Base-by-base conservation (phyloP, 2,113 vertebrate species). In the Marmota flaviventris region DNA sequence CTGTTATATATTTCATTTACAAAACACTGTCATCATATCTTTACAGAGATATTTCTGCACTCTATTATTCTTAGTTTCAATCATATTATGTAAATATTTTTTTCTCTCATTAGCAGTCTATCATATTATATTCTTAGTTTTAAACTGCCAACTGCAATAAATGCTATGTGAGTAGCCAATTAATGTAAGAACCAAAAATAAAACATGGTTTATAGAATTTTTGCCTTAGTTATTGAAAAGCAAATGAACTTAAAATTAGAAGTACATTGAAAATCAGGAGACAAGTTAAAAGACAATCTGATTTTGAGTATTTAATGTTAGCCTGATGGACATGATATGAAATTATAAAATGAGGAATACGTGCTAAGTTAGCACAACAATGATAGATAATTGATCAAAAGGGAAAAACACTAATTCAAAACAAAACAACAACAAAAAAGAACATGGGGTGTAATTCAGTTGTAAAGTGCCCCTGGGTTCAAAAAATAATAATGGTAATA, bases 131-230 rank as follows among this genome's bases (percentile, higher is more conserved):
- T 20, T 69, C 29, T 85, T 81, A 12, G 72, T 69, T 32, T 67
- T 48, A 94, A 93, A 73, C 14, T 53, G 56, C 1, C 9, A 77
- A 56, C 94, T 96, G 89, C 92, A 96, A 97, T 95, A n/a, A 87
- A 5, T 95, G 27, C 89, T 94, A 94, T 93, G 42, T 67, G 63
- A 82, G 95, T 95, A 73, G 39, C n/a, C 92, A 89, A 98, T 89
- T 93, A 16, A n/a, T 6, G 1, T 90, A 0, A 8, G 97, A 89
- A 89, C 10, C 73, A n/a, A 85, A 39, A 88, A 11, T 27, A 96
- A 98, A 86, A 29, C 3, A 89, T 70, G 96, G 86, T 89, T 92
- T 76, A 32, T 63, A 56, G 25, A 92, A 63, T 70, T 37, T 85
- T 63, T 96, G 17, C 9, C 27, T 61, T 96, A 61, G 25, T 79